Percentiles rank a stretch among this genome's conserved stretches.
Conservation (phyloP, 1,140 invertebrate species). For the Drosophila setifemur region DNA sequence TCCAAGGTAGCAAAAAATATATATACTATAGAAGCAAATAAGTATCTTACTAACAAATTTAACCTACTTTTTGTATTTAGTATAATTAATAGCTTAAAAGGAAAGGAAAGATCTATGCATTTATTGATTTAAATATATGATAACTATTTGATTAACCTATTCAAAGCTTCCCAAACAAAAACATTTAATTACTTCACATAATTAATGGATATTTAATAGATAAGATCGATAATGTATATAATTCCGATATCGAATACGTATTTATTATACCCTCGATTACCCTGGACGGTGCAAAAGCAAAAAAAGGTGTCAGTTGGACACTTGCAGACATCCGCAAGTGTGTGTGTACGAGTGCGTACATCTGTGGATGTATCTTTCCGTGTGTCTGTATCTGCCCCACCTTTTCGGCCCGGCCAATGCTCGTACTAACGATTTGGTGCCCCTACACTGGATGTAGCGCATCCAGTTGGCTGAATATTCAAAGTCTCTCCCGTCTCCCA, state of each 20-base stretch:
- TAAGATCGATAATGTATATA: no score
- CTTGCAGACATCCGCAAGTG: not conserved
- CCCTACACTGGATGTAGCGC: no score
- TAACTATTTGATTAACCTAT: no score
- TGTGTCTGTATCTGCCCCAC: not conserved
- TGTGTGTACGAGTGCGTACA: no score
- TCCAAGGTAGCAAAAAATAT: not conserved
- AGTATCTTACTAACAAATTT: not conserved
- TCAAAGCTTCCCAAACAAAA: no score
- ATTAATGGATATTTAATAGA: no score
- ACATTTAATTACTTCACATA: no score
- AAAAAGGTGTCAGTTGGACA: constrained; percentile 37
- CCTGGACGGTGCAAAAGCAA: not conserved
- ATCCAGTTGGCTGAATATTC: constrained; percentile 4
- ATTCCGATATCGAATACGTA: not conserved
- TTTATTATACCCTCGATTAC: not conserved
- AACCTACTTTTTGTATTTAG: not conserved
- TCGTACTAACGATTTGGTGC: not conserved
- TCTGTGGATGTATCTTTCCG: no score
- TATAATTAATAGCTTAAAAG: not conserved
- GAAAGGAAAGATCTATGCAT: no score
- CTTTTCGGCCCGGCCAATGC: not conserved
- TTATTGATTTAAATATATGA: no score
- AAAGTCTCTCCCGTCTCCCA: not conserved
- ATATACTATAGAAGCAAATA: not conserved